These are phyloP conservation scores for Siphlonurus alternatus DNA, from an alignment of 2,888 invertebrate species.

Conservation along the genomic window DNA sequence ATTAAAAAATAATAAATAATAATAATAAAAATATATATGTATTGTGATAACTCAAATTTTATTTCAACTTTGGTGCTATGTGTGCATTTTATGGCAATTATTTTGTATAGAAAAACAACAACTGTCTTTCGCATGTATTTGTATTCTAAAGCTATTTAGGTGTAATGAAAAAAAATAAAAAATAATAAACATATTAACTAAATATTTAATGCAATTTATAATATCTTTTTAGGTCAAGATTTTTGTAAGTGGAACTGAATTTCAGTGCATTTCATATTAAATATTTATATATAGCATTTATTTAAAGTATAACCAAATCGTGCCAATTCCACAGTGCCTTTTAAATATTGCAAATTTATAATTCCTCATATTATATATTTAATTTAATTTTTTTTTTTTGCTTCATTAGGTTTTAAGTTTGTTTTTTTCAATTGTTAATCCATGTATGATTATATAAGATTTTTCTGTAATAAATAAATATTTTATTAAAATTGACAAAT, in stretches of 20 bases:
- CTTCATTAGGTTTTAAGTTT: too few relatives aligned
- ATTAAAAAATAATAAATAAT: too few relatives aligned
- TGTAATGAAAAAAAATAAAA: background rate
- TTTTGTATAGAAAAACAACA: background rate
- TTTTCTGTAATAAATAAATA: too few relatives aligned
- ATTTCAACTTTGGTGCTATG: background rate
- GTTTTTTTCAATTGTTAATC: too few relatives aligned
- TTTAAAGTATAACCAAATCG: background rate
- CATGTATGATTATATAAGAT: too few relatives aligned
- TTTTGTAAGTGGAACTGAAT: background rate
- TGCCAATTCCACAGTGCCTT: background rate
- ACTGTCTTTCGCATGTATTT: background rate
- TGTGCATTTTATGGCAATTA: background rate
- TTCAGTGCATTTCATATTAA: background rate
- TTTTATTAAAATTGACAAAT: too few relatives aligned
- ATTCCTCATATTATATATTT: too few relatives aligned
- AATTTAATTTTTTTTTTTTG: too few relatives aligned
- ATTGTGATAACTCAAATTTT: background rate
- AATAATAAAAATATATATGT: too few relatives aligned
- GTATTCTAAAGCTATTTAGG: too few relatives aligned
- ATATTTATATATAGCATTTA: background rate
- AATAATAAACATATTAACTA: background rate
- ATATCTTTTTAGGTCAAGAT: background rate
- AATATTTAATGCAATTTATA: background rate
- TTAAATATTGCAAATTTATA: background rate